phyloP scores from a whole-genome alignment of 2,797 vertebrate species.

The Coregonus sp. region DNA sequence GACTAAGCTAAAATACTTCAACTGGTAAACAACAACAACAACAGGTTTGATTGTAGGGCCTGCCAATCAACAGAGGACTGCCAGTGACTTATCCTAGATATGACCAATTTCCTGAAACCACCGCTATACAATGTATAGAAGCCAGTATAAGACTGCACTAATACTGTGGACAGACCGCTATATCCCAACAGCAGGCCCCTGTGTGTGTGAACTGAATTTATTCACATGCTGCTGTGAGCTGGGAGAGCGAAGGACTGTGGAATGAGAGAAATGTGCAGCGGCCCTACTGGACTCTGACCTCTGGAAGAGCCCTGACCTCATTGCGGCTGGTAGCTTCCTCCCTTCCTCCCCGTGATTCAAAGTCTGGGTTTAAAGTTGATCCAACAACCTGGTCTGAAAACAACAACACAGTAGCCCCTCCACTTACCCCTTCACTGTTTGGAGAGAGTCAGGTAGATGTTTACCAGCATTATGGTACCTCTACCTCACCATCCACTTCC shows the following conservation, averaged over 20 bases:
- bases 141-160: neutral
- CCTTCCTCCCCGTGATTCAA: conserved; percentile 1
- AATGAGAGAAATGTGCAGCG: conserved; percentile 21
- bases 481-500: neutral
- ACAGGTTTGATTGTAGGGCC: neutral
- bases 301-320: conserved; percentile 32
- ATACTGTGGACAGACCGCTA: neutral
- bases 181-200: neutral
- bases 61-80: neutral
- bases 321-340: neutral
- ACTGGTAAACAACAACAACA: neutral
- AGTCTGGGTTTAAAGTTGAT: too few relatives aligned
- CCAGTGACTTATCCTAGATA: neutral
- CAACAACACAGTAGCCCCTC: neutral
- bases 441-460: neutral
- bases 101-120: neutral
- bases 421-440: neutral
- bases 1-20: neutral
- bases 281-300: conserved; percentile 38
- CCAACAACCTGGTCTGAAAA: neutral
- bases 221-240: conserved; percentile 14
- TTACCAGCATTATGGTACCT: neutral
- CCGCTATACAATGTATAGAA: neutral
- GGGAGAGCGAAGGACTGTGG: conserved; percentile 5
- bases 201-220: neutral